Evolutionary conservation across 2,797 vertebrate species (phyloP).

Genomic region (Xiphorhynchus erythropygius): DNA sequence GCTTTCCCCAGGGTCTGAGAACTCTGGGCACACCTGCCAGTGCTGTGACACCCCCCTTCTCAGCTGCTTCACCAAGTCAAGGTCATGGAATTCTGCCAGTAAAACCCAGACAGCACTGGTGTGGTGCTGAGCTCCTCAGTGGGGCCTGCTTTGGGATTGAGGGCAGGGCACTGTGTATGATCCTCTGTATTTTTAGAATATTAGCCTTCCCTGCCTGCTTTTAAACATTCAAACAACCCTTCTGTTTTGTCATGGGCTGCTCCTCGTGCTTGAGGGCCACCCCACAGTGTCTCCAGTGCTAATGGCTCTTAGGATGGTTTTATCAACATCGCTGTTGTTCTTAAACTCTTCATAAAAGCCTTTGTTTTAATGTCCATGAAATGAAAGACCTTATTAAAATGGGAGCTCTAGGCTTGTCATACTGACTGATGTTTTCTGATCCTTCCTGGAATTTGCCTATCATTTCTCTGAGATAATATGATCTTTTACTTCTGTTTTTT

Average conservation of each 20-base stretch:
- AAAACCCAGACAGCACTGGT: not conserved
- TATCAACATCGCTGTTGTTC: not conserved
- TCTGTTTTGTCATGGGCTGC: not conserved
- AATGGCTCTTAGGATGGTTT: not conserved
- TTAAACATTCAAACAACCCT: not conserved
- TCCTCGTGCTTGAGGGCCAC: not conserved
- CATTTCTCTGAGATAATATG: not conserved
- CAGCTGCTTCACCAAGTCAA: not conserved
- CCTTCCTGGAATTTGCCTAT: not conserved
- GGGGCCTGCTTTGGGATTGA: not conserved
- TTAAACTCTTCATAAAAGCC: not conserved
- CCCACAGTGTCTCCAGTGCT: not conserved
- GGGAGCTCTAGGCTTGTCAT: not conserved
- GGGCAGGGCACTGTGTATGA: not conserved
- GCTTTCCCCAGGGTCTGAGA: not conserved
- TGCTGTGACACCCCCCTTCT: not conserved
- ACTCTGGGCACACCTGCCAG: not conserved
- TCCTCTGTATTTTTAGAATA: not conserved
- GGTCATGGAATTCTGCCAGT: not conserved
- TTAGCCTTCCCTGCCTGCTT: not conserved
- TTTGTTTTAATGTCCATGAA: not conserved
- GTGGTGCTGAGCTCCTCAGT: not conserved
- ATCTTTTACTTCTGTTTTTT: not conserved
- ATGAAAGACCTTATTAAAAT: not conserved
- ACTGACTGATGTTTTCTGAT: not conserved